Evolutionary conservation across 1,140 invertebrate species (phyloP).

Genomic region (Drosophila yakuba): DNA sequence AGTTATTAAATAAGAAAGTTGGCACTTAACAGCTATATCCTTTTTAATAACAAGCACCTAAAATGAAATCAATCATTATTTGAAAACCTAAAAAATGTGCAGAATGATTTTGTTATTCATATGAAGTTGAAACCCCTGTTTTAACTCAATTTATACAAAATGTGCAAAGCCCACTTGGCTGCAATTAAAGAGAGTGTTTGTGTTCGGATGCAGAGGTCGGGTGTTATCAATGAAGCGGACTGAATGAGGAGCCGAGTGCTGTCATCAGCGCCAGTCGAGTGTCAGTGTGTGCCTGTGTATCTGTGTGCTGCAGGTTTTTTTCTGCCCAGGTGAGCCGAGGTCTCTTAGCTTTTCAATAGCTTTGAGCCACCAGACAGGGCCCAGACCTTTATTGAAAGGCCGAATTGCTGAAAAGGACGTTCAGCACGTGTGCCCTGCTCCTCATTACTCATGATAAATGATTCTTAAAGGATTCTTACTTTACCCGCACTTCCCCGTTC

Average conservation of each 20-base stretch:
- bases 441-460: constrained; percentile 7
- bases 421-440: constrained; percentile 8
- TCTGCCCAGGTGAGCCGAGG: constrained; percentile 29
- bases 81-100: not conserved
- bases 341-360: constrained; percentile 42
- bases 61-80: not conserved
- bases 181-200: constrained; percentile 38
- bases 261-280: not conserved
- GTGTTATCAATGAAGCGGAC: constrained; percentile 49
- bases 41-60: no score
- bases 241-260: constrained; percentile 23
- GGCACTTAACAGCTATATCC: no score
- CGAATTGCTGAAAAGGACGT: constrained; percentile 11
- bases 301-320: constrained; percentile 20
- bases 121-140: no score
- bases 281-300: constrained; percentile 7
- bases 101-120: not conserved
- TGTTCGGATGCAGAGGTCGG: constrained; percentile 19
- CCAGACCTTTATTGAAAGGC: constrained; percentile 32
- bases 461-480: constrained; percentile 4
- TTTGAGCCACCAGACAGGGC: constrained; percentile 25
- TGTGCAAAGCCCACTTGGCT: constrained; percentile 31
- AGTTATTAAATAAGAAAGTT: no score
- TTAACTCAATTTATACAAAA: not conserved
- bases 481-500: not conserved